Evolutionary conservation across 2,797 vertebrate species (phyloP).

Genomic region (Pseudocheirus occidentalis): DNA sequence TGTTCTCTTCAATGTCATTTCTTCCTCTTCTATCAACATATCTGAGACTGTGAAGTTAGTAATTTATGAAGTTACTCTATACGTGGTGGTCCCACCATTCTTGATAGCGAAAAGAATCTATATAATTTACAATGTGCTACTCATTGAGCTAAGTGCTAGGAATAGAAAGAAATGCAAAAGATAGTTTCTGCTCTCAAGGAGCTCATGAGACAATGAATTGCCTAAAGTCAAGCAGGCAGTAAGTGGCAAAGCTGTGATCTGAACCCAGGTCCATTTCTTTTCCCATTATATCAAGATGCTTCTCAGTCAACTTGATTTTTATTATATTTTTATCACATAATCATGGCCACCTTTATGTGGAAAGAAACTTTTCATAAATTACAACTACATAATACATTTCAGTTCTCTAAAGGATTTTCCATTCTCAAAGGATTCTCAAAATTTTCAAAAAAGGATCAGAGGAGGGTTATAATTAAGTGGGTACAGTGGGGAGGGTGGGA

Average conservation of each 20-base stretch:
- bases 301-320: background rate
- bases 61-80: background rate
- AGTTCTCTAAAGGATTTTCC: constrained; percentile 18
- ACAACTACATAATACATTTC: constrained; percentile 10
- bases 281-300: background rate
- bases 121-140: background rate
- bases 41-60: background rate
- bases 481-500: background rate
- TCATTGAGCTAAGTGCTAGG: no score
- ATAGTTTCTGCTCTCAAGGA: background rate
- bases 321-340: background rate
- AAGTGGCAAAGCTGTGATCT: background rate
- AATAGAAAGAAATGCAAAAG: no score
- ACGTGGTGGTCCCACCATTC: background rate
- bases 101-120: background rate
- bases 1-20: background rate
- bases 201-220: background rate
- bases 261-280: background rate
- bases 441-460: background rate
- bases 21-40: background rate
- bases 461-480: background rate
- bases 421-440: background rate
- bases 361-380: constrained; percentile 25
- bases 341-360: background rate
- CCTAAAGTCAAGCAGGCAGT: background rate